Conservation (phyloP, 2,797 vertebrate genomes). For the Muscicapa striata region DNA sequence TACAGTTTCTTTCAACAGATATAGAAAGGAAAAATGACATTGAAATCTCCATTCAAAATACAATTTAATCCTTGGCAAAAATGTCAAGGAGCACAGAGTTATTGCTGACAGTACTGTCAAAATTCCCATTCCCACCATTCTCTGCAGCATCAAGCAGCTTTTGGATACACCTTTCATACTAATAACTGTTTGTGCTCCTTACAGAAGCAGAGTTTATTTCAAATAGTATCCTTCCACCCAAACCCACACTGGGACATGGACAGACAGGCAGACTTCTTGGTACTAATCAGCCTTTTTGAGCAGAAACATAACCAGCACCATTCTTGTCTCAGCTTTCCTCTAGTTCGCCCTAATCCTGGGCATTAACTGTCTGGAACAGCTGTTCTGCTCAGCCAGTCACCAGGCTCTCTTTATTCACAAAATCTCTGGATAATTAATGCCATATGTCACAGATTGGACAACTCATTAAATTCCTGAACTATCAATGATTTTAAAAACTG, state of each 20-base stretch:
- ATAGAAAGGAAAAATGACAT: neutral
- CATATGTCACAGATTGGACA: neutral
- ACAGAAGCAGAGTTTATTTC: neutral
- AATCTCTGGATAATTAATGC: neutral
- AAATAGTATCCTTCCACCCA: neutral
- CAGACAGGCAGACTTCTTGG: neutral
- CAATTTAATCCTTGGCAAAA: neutral
- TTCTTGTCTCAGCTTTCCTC: neutral
- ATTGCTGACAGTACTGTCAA: neutral
- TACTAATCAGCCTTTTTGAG: neutral
- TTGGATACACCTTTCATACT: neutral
- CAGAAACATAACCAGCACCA: neutral
- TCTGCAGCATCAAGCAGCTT: neutral
- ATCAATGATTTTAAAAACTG: neutral
- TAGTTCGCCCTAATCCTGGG: neutral
- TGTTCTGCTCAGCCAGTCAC: neutral
- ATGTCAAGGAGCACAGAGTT: neutral
- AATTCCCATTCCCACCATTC: neutral
- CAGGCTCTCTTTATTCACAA: neutral
- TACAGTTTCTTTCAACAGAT: neutral
- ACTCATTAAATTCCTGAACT: neutral
- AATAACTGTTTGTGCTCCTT: neutral
- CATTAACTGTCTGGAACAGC: slow-evolving; percentile 19
- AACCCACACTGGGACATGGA: neutral
- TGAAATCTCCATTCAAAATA: neutral